Evolutionary conservation across 2,797 vertebrate genomes (phyloP).

Genomic region (Micropoecilia bifurca): DNA sequence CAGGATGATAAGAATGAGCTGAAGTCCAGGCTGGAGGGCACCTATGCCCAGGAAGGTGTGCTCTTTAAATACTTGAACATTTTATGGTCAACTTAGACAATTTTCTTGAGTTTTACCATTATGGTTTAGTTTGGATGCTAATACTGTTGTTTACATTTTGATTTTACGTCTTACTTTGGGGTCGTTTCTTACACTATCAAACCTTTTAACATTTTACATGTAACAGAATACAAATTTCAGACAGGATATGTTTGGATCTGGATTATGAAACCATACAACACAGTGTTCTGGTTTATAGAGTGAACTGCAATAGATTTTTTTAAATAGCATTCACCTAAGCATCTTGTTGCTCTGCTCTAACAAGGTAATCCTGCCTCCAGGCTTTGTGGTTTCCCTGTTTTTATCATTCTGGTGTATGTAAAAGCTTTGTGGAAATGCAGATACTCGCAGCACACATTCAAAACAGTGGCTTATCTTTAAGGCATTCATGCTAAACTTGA

Average conservation of each 20-base stretch:
- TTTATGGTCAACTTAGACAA: not conserved
- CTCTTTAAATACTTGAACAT: not conserved
- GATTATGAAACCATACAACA: not conserved
- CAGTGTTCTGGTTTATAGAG: not conserved
- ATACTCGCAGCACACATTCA: conserved; percentile 5
- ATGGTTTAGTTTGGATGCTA: not conserved
- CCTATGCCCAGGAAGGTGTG: conserved; percentile 86
- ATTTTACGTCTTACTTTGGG: not conserved
- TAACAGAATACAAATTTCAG: not conserved
- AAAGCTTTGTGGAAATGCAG: not conserved
- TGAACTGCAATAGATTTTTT: not conserved
- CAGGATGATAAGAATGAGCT: conserved; percentile 86
- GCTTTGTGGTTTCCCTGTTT: conserved; percentile 7
- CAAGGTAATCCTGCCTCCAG: not conserved
- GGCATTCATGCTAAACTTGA: not conserved
- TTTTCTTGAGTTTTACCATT: not conserved
- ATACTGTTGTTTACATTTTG: not conserved
- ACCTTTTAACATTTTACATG: not conserved
- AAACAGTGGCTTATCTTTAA: conserved; percentile 15
- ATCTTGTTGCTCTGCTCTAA: not conserved
- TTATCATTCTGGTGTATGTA: conserved; percentile 13
- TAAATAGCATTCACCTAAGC: not conserved
- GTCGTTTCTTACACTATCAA: not conserved
- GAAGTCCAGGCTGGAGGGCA: conserved; percentile 79
- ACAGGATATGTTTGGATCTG: not conserved